Base-by-base conservation (phyloP, 2,797 vertebrate genomes). In the Clarias fuscus region DNA sequence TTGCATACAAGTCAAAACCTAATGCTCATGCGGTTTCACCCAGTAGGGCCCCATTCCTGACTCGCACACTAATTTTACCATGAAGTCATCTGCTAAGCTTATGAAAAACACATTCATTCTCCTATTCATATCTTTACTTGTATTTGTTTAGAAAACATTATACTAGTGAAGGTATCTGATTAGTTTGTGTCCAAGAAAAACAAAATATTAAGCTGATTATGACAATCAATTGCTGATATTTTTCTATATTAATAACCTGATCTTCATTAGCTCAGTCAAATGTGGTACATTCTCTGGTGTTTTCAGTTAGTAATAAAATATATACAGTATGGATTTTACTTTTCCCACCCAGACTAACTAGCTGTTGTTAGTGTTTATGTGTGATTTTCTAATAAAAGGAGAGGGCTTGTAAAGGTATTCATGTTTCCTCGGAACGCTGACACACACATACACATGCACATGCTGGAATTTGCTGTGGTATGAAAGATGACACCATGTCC, bases 401-500 rank as follows among this genome's bases (percentile, higher is more conserved):
- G 37, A 72, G 70, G 67, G 30, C 83, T 84, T 82, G 84, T 86
- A 82, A 88, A 86, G 64, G 67, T 67, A 2, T 87, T 86, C 84
- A 72, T 67, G 88, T 80, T 88, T 89, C 86, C 80, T 88, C 85
- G 87, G 48, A 88, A 48, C n/a, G 64, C 72, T 86, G 84, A 84
- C 65, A 71, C 82, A 81, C 70, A 85, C 68, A 83, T 56, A 68
- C 73, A 76, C 70, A 75, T 40, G 68, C 82, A 88, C 83, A 84
- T 75, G 11, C 18, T 84, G 86, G 87, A 91, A 91, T 92, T 67
- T 91, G 90, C 90, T 89, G 91, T 80, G 86, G 78, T 77, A 89
- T 89, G 90, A 90, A 91, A 92, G 89, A 90, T 62, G 90, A 92
- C 89, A 90, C 89, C 86, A 33, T 82, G 62, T 82, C 82, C 40